Conservation (phyloP, 30 jellyfish, hydroid and myxozoan genomes). For the Chrysaora quinquecirrha region DNA sequence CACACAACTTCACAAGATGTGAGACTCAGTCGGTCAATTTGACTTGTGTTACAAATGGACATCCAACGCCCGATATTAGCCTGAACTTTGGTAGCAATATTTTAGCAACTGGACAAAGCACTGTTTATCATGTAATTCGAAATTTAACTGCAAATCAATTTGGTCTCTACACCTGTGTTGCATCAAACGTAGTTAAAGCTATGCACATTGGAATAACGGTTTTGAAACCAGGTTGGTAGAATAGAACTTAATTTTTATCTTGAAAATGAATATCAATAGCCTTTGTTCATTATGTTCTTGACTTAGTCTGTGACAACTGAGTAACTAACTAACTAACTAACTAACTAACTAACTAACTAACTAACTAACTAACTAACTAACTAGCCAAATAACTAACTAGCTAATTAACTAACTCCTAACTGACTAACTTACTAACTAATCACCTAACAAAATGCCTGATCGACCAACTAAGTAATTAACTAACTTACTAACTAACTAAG, state of each 20-base stretch:
- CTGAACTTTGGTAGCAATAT: not conserved
- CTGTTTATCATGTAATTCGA: not conserved
- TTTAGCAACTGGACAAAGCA: not conserved
- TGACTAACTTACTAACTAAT: too few relatives aligned
- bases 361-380: too few relatives aligned
- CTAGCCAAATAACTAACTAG: too few relatives aligned
- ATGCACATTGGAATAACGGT: not conserved
- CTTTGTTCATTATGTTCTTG: not conserved
- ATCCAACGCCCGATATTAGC: not conserved
- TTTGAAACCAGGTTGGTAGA: not conserved
- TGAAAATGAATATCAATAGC: not conserved
- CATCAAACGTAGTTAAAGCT: not conserved
- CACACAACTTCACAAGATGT: not conserved
- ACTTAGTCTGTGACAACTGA: not conserved
- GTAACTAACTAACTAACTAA: too few relatives aligned
- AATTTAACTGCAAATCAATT: not conserved
- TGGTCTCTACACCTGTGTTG: conserved; percentile 1
- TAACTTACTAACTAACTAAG: too few relatives aligned
- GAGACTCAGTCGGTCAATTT: not conserved
- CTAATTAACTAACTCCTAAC: too few relatives aligned
- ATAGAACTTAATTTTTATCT: not conserved
- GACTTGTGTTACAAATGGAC: conserved; percentile 3
- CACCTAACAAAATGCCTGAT: too few relatives aligned
- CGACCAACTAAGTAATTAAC: too few relatives aligned
- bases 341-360: too few relatives aligned